Percentiles rank a stretch among this genome's conserved stretches.
These are phyloP conservation scores for Wiebesia pumilae DNA, from an alignment of 1,140 invertebrate genomes.

Conservation along the genomic window DNA sequence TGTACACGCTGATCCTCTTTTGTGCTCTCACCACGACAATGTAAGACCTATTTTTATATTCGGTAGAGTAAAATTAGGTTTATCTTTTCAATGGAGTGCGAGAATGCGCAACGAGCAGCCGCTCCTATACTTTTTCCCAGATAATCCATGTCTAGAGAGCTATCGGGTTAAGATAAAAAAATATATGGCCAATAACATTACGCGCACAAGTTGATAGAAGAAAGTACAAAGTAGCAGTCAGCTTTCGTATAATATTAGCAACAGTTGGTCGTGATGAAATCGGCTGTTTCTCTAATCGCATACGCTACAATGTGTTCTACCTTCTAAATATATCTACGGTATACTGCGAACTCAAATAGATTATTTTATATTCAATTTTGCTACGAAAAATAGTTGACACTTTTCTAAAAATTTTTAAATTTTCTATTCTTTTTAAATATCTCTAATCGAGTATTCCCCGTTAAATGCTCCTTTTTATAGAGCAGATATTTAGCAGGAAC, in stretches of 20 bases:
- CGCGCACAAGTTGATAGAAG: too few relatives aligned
- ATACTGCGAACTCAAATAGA: background rate
- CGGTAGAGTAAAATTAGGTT: background rate
- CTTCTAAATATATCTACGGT: background rate
- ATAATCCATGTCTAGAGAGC: background rate
- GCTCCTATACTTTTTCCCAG: background rate
- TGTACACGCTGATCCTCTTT: background rate
- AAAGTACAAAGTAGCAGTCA: background rate
- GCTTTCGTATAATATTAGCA: slow-evolving; percentile 31
- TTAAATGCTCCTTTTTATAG: background rate
- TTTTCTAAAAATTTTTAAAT: background rate
- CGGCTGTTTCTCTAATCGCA: slow-evolving; percentile 49
- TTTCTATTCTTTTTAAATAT: background rate
- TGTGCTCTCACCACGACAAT: background rate
- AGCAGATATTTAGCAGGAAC: background rate
- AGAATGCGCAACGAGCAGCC: background rate
- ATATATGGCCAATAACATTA: background rate
- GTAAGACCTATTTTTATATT: background rate
- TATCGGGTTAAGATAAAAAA: background rate
- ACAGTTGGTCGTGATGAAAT: slow-evolving; percentile 57
- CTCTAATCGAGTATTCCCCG: background rate
- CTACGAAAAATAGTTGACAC: background rate
- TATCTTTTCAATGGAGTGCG: background rate
- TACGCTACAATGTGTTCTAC: background rate
- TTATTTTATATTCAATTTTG: background rate